Base-by-base conservation (phyloP, 2,888 invertebrate species). In the Ramazzottius varieornatus region DNA sequence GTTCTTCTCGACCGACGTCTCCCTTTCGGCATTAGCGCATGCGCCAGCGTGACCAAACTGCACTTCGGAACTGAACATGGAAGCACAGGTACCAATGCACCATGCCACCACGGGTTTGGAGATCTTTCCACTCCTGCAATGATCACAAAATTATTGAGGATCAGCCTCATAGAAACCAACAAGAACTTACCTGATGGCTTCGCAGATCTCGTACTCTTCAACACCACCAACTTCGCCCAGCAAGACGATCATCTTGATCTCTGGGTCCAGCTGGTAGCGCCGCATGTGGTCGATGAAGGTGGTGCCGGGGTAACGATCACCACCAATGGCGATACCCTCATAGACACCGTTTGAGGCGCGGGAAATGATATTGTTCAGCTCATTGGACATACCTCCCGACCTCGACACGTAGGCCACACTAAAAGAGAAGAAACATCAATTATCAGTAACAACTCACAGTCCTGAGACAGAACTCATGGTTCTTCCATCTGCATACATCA, bases 41-140 rank as follows among this genome's bases (percentile, higher is more conserved):
- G 96, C 92, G 2, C 98, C 98, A 69, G 98, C 98, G 80, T 98
- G 98, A 0, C 98, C 98, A 78, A 99, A 98, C 78, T 99, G 98
- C 13, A 98, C 92, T 75, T 84, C 81, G 8, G 86, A 82, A 0
- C 86, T 84, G 75, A 88, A 88, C 87, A 88, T 88, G 68, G 73
- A 75, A 40, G 81, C 79, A 72, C 81, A 81, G 1, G 82, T 93
- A 16, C 96, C 96, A 71, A 98, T 98, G 74, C 98, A 98, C 98
- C 98, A 99, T 1, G 92, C 92, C 0, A 99, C 86, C 71, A 99
- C 77, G 0, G 96, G 96, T 73, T 98, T 98, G 67, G 84, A 88
- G 70, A 98, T 84, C 66, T 81, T 79, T 0, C 85, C 84, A 63
- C n/a, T n/a, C n/a, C n/a, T n/a, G n/a, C n/a, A n/a, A n/a, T n/a